A percentile compares a stretch with the other conserved stretches of the same genome.
Conservation (phyloP, 2,888 invertebrate species). For the Limnephilus marmoratus region DNA sequence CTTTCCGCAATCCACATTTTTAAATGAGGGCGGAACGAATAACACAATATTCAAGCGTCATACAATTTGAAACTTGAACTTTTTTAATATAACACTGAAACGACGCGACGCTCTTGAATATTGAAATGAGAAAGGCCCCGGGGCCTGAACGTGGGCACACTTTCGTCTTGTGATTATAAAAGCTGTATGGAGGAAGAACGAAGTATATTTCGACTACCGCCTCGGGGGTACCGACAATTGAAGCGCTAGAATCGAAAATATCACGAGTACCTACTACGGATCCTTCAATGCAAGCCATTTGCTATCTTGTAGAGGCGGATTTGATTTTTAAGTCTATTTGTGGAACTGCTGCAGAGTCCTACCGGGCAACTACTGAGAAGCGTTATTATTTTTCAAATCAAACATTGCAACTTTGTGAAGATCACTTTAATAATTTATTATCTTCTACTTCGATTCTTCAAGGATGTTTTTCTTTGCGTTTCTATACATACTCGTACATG, state of each 20-base stretch:
- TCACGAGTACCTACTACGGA: neutral
- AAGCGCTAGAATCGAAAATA: slow-evolving; percentile 27
- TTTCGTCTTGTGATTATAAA: slow-evolving; percentile 27
- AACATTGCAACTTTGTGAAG: neutral
- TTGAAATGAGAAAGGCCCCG: slow-evolving; percentile 13
- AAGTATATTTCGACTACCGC: slow-evolving; percentile 22
- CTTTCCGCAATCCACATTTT: neutral
- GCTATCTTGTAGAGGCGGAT: slow-evolving; percentile 4
- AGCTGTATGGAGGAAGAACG: slow-evolving; percentile 14
- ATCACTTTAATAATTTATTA: neutral
- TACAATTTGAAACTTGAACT: neutral
- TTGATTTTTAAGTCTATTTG: neutral
- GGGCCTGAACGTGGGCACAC: slow-evolving; percentile 6
- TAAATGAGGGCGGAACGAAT: neutral
- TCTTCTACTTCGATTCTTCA: too few species aligned
- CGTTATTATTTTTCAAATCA: neutral
- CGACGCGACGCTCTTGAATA: slow-evolving; percentile 7
- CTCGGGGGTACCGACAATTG: slow-evolving; percentile 14
- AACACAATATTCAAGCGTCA: neutral
- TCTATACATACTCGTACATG: too few species aligned
- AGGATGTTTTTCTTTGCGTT: too few species aligned
- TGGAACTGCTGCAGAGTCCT: neutral
- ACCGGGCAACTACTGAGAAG: neutral
- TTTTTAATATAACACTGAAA: slow-evolving; percentile 19
- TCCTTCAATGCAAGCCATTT: slow-evolving; percentile 26